Base-by-base conservation (phyloP, 2,113 vertebrate genomes). In the Scopus umbretta region DNA sequence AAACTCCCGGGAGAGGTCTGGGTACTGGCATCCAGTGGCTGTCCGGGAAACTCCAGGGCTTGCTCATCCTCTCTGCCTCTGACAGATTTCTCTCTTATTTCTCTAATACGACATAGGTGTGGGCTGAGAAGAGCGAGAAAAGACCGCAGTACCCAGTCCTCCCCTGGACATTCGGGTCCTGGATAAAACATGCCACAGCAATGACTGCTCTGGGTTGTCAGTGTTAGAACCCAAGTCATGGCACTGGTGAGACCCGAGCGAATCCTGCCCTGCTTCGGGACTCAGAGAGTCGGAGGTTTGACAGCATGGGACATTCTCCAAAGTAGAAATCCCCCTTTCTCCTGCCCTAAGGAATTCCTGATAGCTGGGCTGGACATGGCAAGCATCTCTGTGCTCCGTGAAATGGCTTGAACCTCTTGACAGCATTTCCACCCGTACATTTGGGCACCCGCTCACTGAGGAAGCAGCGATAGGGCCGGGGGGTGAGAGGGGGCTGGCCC, bases 241-340 rank as follows among this genome's bases (percentile, higher is more conserved):
- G 50, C 5, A 0, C 0, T 58, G 74, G 25, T 1, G 9, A 50
- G 56, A 65, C 12, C 53, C 2, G 1, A 55, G 38, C 0, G 11
- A 50, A 50, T 68, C 83, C 87, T 56, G 55, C 47, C n/a, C 0
- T 4, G 42, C 7, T 38, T 7, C 1, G 2, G 67, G 62, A 56
- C 32, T 12, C 20, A 1, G 26, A 10, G 20, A 32, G 23, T 6
- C 4, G 0, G 4, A 61, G 20, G 13, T 58, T 8, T 47, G 40
- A 45, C 65, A 78, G 52, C 13, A 62, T 1, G 3, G 72, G 56
- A 43, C 8, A 6, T 16, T 36, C 55, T 45, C 47, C 17, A 11
- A 16, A 72, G 42, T 9, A 56, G 55, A 43, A 67, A 75, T 2
- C 47, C 9, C n/a, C 50, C 9, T 47, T 82, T 26, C 38, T 82